These are phyloP conservation scores for Sarcophaga variegata DNA, from an alignment of 2,888 invertebrate species.

Conservation along the genomic window DNA sequence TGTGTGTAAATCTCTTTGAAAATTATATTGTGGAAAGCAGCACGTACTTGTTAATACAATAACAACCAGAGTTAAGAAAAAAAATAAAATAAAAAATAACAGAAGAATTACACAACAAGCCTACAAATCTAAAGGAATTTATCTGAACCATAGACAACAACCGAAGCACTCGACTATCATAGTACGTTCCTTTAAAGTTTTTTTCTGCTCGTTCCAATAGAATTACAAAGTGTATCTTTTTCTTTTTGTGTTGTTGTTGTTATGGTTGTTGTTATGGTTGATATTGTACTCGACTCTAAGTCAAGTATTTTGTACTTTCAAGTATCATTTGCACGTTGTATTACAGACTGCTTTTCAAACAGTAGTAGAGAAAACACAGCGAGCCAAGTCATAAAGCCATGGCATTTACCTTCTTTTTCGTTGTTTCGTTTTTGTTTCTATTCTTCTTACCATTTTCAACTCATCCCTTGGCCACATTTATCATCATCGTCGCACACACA, in stretches of 20 bases:
- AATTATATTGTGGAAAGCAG: background rate
- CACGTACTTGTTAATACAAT: slow-evolving; percentile 7
- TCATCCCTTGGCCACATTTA: background rate
- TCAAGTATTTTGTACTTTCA: slow-evolving; percentile 66
- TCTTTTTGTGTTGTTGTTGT: background rate
- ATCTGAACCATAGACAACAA: background rate
- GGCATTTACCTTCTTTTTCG: slow-evolving; percentile 30
- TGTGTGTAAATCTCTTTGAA: background rate
- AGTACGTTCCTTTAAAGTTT: background rate
- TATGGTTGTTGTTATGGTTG: slow-evolving; percentile 27
- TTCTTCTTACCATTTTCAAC: background rate
- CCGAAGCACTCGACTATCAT: background rate
- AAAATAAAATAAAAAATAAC: background rate
- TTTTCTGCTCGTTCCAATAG: background rate
- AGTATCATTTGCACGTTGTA: slow-evolving; percentile 68
- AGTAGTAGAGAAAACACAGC: slow-evolving; percentile 24
- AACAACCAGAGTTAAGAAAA: background rate
- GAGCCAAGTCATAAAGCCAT: slow-evolving; percentile 15
- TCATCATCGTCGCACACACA: background rate
- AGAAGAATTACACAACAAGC: slow-evolving; percentile 41
- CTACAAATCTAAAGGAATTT: slow-evolving; percentile 24
- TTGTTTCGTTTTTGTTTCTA: too few species aligned
- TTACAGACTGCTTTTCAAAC: slow-evolving; percentile 36
- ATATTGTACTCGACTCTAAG: slow-evolving; percentile 49
- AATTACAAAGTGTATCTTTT: background rate